Evolutionary conservation across 2,888 invertebrate genomes (phyloP).

Genomic region (Calameuta filiformis): DNA sequence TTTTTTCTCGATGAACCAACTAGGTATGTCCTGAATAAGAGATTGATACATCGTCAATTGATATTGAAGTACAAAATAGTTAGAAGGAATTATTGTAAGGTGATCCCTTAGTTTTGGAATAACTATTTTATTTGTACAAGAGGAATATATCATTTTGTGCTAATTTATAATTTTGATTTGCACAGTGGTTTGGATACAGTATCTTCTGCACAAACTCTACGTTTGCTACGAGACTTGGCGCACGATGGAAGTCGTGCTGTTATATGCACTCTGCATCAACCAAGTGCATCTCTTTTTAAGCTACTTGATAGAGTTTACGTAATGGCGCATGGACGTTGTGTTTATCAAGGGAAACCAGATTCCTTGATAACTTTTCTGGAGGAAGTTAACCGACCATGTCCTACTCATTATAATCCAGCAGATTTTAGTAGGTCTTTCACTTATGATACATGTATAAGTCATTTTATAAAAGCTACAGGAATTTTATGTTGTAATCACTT

Average conservation of each 20-base stretch:
- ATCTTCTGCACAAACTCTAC: conserved; percentile 73
- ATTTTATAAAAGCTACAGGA: background rate
- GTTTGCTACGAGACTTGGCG: conserved; percentile 71
- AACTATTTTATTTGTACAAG: too few species aligned
- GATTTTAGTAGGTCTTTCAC: conserved; percentile 72
- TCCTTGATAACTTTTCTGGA: conserved; percentile 73
- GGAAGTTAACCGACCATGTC: conserved; percentile 71
- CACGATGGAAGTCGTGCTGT: conserved; percentile 73
- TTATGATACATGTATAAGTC: background rate
- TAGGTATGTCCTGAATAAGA: conserved; percentile 39
- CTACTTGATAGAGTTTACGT: conserved; percentile 76
- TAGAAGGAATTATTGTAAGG: too few species aligned
- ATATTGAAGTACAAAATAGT: background rate
- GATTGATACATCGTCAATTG: background rate
- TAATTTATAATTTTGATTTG: background rate
- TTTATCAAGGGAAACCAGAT: conserved; percentile 74
- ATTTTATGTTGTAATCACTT: background rate
- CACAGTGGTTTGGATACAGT: conserved; percentile 74
- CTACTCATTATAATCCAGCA: conserved; percentile 76
- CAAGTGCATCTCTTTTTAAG: conserved; percentile 74
- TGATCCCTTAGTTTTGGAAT: too few species aligned
- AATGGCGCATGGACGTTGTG: conserved; percentile 73
- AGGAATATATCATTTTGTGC: too few species aligned
- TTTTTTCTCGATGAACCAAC: conserved; percentile 89
- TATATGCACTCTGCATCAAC: conserved; percentile 79